Conservation (phyloP, 2,797 vertebrate species). For the Apogon hyalosoma region DNA sequence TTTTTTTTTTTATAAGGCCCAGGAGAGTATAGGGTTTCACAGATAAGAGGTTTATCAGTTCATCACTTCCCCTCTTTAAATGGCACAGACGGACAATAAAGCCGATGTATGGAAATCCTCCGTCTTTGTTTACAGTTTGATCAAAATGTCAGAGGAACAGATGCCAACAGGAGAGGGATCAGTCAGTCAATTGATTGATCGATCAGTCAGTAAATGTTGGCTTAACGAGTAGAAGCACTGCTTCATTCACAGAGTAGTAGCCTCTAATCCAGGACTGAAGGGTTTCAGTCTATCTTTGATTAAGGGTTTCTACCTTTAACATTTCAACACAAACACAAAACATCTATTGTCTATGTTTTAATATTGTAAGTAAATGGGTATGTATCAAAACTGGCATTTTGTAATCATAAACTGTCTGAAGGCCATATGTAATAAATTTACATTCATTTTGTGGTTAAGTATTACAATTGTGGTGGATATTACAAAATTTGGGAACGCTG, state of each 20-base stretch:
- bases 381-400: too few relatives aligned
- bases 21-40: slow-evolving; percentile 51
- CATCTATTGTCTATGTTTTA: slow-evolving; percentile 8
- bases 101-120: slow-evolving; percentile 2
- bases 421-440: too few relatives aligned
- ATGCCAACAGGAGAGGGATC: slow-evolving; percentile 4
- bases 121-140: slow-evolving; percentile 32
- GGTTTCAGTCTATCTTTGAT: neutral
- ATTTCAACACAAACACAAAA: neutral
- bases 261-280: neutral
- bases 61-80: slow-evolving; percentile 42
- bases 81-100: slow-evolving; percentile 44
- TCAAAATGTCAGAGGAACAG: slow-evolving; percentile 25
- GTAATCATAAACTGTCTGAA: too few relatives aligned
- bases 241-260: slow-evolving; percentile 1
- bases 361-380: neutral
- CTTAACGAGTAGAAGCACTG: slow-evolving; percentile 4
- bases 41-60: slow-evolving; percentile 57
- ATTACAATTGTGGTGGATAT: too few relatives aligned
- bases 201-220: slow-evolving; percentile 15
- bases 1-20: slow-evolving; percentile 50
- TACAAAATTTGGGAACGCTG: too few relatives aligned
- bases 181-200: slow-evolving; percentile 13
- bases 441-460: too few relatives aligned
- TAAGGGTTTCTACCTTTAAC: neutral